A percentile compares a stretch with the other conserved stretches of the same genome.
Evolutionary conservation across 2,113 vertebrate genomes (phyloP).

Genomic region (Accipiter virgatus): DNA sequence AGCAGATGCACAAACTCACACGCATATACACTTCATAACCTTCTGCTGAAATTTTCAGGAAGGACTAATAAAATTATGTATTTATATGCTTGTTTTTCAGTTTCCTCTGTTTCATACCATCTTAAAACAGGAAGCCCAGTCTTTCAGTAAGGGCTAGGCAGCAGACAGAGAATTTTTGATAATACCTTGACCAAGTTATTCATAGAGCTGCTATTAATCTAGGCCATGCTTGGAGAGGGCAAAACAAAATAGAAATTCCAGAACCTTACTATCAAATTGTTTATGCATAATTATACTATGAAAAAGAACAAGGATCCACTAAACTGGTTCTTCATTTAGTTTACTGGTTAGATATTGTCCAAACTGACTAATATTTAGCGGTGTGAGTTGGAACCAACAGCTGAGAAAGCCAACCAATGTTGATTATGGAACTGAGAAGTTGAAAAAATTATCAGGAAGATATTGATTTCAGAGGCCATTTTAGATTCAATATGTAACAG

Average conservation of each 20-base stretch:
- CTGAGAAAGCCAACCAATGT: background rate
- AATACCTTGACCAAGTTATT: background rate
- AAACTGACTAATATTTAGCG: background rate
- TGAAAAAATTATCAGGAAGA: background rate
- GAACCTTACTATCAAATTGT: background rate
- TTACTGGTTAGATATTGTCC: background rate
- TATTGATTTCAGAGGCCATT: background rate
- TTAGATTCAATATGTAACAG: background rate
- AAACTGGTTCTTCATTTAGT: background rate
- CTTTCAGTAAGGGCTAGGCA: background rate
- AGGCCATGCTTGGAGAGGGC: background rate
- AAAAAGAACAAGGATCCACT: background rate
- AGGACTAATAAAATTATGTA: background rate
- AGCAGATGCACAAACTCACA: background rate
- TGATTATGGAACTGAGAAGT: background rate
- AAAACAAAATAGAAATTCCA: background rate
- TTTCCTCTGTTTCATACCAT: background rate
- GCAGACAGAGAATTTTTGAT: background rate
- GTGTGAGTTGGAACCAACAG: background rate
- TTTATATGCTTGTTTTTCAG: background rate
- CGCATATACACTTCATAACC: background rate
- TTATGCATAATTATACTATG: background rate
- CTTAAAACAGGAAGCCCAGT: background rate
- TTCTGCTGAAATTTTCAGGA: background rate
- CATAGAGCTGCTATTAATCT: background rate